Evolutionary conservation across 2,113 vertebrate species (phyloP), one percentile per base, ranked within the genome.

Genomic region (Grammomys surdaster): DNA sequence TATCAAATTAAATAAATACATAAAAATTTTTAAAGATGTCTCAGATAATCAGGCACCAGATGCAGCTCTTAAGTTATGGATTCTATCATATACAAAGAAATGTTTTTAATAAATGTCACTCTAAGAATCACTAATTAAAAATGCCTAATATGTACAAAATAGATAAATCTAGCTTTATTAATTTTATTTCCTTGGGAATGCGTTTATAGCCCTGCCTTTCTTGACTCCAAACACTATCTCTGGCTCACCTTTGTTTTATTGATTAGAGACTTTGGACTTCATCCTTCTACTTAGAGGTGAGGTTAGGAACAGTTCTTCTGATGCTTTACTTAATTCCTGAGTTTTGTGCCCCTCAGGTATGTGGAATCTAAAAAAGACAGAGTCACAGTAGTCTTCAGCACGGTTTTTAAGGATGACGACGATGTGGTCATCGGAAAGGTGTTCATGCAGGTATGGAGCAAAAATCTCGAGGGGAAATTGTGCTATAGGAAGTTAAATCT

Each of bases 361-460:
- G 98, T 99, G 54, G 99, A 99, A 96, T 99, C 99, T 2, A 99
- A 99, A 98, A 99, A 99, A 98, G 99, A 99, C 98, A 98, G 99
- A 75, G 99, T 99, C 97, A 99, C 99, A 0, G 99, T 99, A 93
- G 99, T 99, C 93, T 99, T 99, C 99, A 99, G 99, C 99, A 99
- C 99, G 0, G 99, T 99, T 96, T 99, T 99, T 98, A 99, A 99
- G 98, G 99, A 99, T 20, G 99, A 99, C 0, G 99, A 99, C 0
- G 99, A 99, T 0, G 99, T 99, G 97, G 99, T 99, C 98, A 99
- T 99, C 0, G 99, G 99, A 91, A 99, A 99, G 98, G 99, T 99
- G 95, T 99, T 99, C 97, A 99, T 99, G 99, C 99, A 99, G 99
- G 99, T 99, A 98, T 33, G 98, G 93, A 96, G 48, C 14, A 67